These are phyloP conservation scores for Steromphala cineraria DNA, from an alignment of 2,888 invertebrate genomes.

Conservation along the genomic window DNA sequence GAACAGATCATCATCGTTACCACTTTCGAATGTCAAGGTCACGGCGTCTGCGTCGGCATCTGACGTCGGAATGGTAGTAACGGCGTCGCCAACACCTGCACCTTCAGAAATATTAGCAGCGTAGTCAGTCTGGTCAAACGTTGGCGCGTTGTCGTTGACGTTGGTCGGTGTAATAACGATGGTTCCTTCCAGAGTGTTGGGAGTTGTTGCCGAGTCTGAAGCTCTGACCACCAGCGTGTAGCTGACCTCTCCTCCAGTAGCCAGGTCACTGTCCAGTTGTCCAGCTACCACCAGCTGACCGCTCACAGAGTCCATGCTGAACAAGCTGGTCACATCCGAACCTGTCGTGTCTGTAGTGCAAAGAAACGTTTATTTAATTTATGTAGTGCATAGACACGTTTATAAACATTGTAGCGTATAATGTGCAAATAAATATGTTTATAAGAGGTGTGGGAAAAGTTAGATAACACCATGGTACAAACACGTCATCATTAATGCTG, in stretches of 20 bases:
- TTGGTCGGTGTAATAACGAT: neutral
- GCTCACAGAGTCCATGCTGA: neutral
- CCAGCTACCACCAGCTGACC: neutral
- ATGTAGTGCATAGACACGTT: too few relatives aligned
- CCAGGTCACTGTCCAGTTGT: neutral
- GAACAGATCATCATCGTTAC: neutral
- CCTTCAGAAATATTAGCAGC: neutral
- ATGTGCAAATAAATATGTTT: too few relatives aligned
- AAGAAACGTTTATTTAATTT: too few relatives aligned
- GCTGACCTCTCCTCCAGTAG: neutral
- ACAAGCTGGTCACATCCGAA: neutral
- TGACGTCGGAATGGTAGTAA: neutral
- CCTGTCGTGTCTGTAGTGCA: too few relatives aligned
- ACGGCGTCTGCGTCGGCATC: neutral
- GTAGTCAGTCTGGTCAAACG: neutral
- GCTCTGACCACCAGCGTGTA: neutral
- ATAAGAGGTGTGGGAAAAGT: too few relatives aligned
- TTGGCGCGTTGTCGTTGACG: neutral
- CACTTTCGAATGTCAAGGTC: neutral
- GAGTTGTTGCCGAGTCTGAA: neutral
- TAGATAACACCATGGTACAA: too few relatives aligned
- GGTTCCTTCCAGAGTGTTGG: neutral
- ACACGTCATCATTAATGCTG: too few relatives aligned
- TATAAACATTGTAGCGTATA: too few relatives aligned
- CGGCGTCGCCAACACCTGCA: neutral